These are phyloP conservation scores for Cerastis leucographa DNA, from an alignment of 2,888 invertebrate species.

Conservation along the genomic window DNA sequence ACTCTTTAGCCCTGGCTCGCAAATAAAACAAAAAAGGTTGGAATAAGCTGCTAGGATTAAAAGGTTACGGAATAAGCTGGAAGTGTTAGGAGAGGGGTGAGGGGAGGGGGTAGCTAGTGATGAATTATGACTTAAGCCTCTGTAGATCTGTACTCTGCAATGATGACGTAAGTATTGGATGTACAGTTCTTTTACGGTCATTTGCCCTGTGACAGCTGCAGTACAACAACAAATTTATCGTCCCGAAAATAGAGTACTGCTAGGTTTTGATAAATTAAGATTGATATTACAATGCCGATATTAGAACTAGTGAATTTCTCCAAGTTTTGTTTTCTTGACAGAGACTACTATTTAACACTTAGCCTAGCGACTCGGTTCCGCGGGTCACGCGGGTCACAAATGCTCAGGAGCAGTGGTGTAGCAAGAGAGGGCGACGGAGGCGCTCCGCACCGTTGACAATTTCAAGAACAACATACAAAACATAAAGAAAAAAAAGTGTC, in stretches of 20 bases:
- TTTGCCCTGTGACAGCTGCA: background rate
- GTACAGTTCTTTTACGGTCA: background rate
- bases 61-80: constrained; percentile 48
- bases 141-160: constrained; percentile 11
- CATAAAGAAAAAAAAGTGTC: too few species aligned
- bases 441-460: too few species aligned
- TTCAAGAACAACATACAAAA: too few species aligned
- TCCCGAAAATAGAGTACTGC: too few species aligned
- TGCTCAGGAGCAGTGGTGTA: too few species aligned
- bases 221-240: background rate
- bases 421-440: too few species aligned
- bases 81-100: constrained; percentile 7
- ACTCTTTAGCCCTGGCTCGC: constrained; percentile 16
- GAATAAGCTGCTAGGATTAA: constrained; percentile 54
- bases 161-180: background rate
- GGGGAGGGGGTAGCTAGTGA: constrained; percentile 6
- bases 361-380: too few species aligned
- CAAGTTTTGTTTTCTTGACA: too few species aligned
- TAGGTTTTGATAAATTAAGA: background rate
- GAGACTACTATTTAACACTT: background rate
- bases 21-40: constrained; percentile 54
- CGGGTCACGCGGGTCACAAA: too few species aligned
- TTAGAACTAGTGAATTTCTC: background rate
- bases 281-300: too few species aligned
- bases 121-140: constrained; percentile 30